Evolutionary conservation across 2,113 vertebrate genomes (phyloP).

Genomic region (Semicossyphus pulcher): DNA sequence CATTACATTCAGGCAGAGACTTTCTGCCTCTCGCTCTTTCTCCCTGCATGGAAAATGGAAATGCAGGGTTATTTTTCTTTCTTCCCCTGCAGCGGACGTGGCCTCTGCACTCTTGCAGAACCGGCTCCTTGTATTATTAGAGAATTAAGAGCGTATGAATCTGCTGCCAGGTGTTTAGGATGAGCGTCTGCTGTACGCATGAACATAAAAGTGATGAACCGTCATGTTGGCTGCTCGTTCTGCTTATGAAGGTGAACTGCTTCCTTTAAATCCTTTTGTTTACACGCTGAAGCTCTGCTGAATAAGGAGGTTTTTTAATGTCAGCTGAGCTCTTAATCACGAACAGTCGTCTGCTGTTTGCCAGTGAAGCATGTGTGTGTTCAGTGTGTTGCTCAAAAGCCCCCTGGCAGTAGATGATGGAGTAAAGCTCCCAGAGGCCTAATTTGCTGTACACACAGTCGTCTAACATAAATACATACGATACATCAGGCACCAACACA

Average conservation of each 20-base stretch:
- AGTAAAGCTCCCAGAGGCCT: too few species aligned
- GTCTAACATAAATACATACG: too few species aligned
- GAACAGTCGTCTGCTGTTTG: neutral
- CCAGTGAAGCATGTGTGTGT: neutral
- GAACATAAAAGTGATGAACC: neutral
- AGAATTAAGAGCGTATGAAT: conserved; percentile 17
- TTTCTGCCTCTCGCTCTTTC: neutral
- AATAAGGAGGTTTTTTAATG: neutral
- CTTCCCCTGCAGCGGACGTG: conserved; percentile 2
- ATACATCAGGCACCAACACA: too few species aligned
- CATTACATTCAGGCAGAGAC: neutral
- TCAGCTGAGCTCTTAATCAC: conserved; percentile 1
- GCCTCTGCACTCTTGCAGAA: neutral
- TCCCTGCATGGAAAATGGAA: neutral
- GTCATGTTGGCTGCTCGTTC: neutral
- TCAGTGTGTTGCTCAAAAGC: neutral
- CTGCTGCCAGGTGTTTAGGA: conserved; percentile 19
- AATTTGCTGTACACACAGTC: too few species aligned
- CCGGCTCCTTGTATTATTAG: conserved; percentile 1
- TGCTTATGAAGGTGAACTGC: neutral
- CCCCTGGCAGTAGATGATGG: neutral
- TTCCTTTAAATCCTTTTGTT: conserved; percentile 29
- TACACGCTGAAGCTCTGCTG: conserved; percentile 11
- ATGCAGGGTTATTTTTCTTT: neutral
- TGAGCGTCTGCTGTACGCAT: neutral